phyloP scores from a whole-genome alignment of 2,888 invertebrate species.

The Thyatira batis region DNA sequence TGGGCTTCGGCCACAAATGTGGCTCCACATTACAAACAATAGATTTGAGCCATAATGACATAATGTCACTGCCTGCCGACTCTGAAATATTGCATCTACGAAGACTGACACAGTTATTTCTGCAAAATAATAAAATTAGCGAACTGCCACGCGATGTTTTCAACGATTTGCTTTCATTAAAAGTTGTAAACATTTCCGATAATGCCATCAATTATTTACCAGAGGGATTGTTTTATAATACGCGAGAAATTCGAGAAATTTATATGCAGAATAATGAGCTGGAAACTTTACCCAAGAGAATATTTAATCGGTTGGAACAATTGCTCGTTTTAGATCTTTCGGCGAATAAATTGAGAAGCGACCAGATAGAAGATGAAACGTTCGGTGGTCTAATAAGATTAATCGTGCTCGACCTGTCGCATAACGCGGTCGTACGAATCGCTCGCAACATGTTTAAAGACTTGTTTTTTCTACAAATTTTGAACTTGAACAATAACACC shows the following conservation, averaged over 20 bases:
- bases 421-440: constrained; percentile 90
- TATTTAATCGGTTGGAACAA: constrained; percentile 93
- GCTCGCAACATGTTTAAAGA: constrained; percentile 93
- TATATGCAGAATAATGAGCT: constrained; percentile 93
- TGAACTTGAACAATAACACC: constrained; percentile 92
- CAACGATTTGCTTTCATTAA: constrained; percentile 89
- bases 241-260: constrained; percentile 91
- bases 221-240: constrained; percentile 90
- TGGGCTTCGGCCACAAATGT: constrained; percentile 85
- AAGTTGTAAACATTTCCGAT: constrained; percentile 92
- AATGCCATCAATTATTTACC: constrained; percentile 92
- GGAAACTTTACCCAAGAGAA: constrained; percentile 90
- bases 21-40: constrained; percentile 89
- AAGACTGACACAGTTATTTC: constrained; percentile 89
- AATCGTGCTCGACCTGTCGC: constrained; percentile 92
- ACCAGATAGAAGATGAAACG: constrained; percentile 92
- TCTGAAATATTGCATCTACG: constrained; percentile 89
- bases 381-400: constrained; percentile 93
- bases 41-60: constrained; percentile 91
- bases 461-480: constrained; percentile 92
- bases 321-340: constrained; percentile 93
- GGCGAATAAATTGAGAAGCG: constrained; percentile 92
- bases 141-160: constrained; percentile 90
- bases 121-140: constrained; percentile 92
- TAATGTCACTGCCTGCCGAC: constrained; percentile 87